Evolutionary conservation across 2,797 vertebrate genomes (phyloP), one percentile per base, ranked within the genome.

Genomic region (Bradypodion pumilum): DNA sequence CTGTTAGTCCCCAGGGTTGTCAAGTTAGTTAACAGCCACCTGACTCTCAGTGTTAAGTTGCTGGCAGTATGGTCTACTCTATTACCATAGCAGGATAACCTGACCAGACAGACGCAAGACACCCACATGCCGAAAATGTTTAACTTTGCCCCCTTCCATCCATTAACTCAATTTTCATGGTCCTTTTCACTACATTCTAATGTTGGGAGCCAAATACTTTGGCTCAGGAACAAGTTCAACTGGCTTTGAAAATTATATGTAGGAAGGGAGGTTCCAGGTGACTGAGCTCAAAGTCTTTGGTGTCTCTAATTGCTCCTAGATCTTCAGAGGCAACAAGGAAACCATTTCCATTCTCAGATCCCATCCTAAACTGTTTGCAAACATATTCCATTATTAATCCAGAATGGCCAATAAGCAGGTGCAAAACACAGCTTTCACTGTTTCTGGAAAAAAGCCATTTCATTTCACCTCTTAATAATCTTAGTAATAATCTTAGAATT

Each of bases 371-470:
- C 12, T 1, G 1, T 88, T 86, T 90, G 82, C 63, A 80, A 86
- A 85, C 44, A 23, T 0, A 56, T 87, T 19, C 70, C 19, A 35
- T 94, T 91, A 88, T 92, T 91, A 93, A 92, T 92, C 92, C 89
- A 91, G 91, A 92, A 91, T 88, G 90, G 90, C 88, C 86, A 91
- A 70, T 88, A 85, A 89, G 87, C 88, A 90, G 44, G 10, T 40
- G 1, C 89, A 32, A 83, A 92, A 91, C 81, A 72, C 78, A 52
- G 85, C 82, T 94, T 89, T 89, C 90, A 88, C 74, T 84, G 87
- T 66, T 19, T 82, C 89, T 91, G 91, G 90, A 86, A 3, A 7
- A 0, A 4, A 0, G 90, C 92, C 93, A 91, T 85, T 83, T 92
- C 93, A 93, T 87, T 82, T 75, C 1, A 91, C 90, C 91, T n/a